Conservation (phyloP, 2,113 vertebrate species). For the Nymphicus hollandicus region DNA sequence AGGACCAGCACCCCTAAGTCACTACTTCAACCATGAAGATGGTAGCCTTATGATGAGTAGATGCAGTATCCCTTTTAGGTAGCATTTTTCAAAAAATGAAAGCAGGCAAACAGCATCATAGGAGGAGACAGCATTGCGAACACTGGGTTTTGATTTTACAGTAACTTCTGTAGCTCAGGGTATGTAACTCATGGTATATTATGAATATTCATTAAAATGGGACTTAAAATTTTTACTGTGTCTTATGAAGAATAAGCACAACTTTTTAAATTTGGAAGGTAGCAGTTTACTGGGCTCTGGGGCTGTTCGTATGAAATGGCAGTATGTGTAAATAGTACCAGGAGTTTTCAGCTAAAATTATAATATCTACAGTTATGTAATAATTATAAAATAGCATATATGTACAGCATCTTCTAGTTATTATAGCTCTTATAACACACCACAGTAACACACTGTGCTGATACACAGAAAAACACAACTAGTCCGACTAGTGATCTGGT, state of each 20-base stretch:
- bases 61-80: background rate
- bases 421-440: fast-evolving
- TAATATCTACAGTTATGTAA: background rate
- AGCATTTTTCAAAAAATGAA: too few relatives aligned
- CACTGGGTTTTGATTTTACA: background rate
- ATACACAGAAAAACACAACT: background rate
- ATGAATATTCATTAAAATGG: background rate
- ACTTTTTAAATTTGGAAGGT: background rate
- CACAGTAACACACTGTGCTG: background rate
- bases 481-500: background rate
- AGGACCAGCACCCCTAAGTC: background rate
- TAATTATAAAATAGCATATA: background rate
- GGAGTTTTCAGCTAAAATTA: background rate
- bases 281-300: background rate
- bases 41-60: background rate
- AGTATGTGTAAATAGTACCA: background rate
- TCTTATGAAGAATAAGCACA: background rate
- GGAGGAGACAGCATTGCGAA: background rate
- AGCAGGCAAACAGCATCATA: background rate
- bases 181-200: background rate
- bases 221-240: background rate
- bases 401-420: background rate
- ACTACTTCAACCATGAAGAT: background rate
- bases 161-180: background rate
- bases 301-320: background rate